Evolutionary conservation across 2,113 vertebrate genomes (phyloP).

Genomic region (Hypomesus transpacificus): DNA sequence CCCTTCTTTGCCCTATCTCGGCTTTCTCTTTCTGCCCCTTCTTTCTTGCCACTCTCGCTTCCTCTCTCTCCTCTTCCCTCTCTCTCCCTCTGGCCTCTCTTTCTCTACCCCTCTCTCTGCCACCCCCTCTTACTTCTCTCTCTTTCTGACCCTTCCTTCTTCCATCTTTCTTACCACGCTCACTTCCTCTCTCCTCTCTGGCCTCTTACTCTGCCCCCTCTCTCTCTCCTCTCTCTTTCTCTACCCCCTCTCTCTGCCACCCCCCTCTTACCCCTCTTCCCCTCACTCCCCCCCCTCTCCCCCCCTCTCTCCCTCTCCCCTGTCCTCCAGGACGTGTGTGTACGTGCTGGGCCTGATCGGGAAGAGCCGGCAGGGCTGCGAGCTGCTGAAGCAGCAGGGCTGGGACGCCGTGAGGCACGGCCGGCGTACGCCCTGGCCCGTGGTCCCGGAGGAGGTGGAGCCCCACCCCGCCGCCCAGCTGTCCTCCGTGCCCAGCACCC

Average conservation of each 20-base stretch:
- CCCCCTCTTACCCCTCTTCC: no score
- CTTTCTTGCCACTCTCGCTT: neutral
- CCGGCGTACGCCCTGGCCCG: conserved; percentile 79
- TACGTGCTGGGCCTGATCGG: conserved; percentile 82
- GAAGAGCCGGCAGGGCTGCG: conserved; percentile 84
- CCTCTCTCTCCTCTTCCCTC: neutral
- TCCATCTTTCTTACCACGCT: neutral
- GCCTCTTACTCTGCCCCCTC: neutral
- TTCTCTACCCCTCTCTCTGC: neutral
- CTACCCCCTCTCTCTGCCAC: neutral
- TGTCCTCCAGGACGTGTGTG: conserved; percentile 75
- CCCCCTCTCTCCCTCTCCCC: neutral
- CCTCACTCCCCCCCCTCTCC: no score
- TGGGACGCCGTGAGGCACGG: conserved; percentile 85
- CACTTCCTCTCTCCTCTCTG: neutral
- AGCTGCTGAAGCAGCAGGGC: conserved; percentile 78
- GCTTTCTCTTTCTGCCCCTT: neutral
- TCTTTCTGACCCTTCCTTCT: no score
- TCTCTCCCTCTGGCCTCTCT: neutral
- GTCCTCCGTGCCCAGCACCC: conserved; percentile 79
- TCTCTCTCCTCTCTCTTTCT: neutral
- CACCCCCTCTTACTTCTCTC: no score
- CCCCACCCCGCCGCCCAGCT: conserved; percentile 74
- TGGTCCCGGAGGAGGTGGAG: conserved; percentile 83
- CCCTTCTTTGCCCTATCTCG: neutral